Evolutionary conservation across 1,140 invertebrate species (phyloP), one percentile per base, ranked within the genome.

Genomic region (Trichonephila inaurata): DNA sequence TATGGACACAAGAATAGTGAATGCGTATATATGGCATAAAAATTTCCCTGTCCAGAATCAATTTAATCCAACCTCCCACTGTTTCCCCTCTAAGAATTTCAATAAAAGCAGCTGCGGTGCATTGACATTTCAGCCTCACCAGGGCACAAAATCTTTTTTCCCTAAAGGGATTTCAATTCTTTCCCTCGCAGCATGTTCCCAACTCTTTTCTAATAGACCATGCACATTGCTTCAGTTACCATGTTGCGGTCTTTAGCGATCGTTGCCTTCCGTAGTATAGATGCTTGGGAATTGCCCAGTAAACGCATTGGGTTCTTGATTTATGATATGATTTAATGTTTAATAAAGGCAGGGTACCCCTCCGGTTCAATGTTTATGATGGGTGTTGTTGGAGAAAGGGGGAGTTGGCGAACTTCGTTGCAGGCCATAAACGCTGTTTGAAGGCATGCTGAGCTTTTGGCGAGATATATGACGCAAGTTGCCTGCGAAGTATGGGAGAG

Each of bases 321-420:
- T 91, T 91, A 91, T 91, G 77, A n/a, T 62, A 91, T 62, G 89
- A 91, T 91, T 91, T 91, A 91, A 91, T 91, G 89, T 91, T 91
- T 91, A 91, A 91, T 91, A 91, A 91, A 91, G 89, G 89, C 60
- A 10, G 51, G 58, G n/a, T n/a, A 28, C 21, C n/a, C 58, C 58
- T 40, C 69, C 58, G 69, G 51, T 62, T 62, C 7, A 58, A 91
- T 61, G 89, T 91, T 91, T 91, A 91, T 82, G 72, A 60, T 28
- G 86, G 58, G 58, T 64, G 62, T 77, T 77, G 72, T 77, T 60
- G 83, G 19, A 21, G 82, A 14, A 51, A 61, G 28, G 61, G 72
- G n/a, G 72, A 77, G 33, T 77, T 77, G 72, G 72, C 28, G 28
- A 77, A 77, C 82, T 88, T 66, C 16, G 86, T 64, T 66, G 86